Evolutionary conservation across 2,113 vertebrate species (phyloP), one percentile per base, ranked within the genome.

Genomic region (Chamaetylas fuelleborni): DNA sequence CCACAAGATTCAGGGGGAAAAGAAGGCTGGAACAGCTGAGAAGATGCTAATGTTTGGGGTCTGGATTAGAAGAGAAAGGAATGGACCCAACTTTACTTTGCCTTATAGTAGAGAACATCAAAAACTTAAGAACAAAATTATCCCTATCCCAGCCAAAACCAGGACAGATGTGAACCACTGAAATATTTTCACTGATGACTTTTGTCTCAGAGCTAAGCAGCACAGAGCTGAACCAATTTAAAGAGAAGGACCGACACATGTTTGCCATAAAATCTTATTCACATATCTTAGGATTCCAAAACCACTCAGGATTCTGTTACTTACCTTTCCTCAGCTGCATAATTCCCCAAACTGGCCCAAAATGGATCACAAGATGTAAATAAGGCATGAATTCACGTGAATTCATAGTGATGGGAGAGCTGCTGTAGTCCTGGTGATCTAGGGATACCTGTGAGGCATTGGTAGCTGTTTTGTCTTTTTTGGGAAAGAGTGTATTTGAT

Each of bases 141-240:
- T 33, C 47, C 38, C 9, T 61, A 29, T 53, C 19, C 56, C 57
- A 70, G 13, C 24, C 56, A 62, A 62, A 70, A n/a, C 9, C 24
- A 54, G 19, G 16, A n/a, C 16, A 54, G 19, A n/a, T 0, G 1
- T 15, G 29, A 76, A 58, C 8, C 20, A 38, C 1, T 3, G 0
- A 51, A 50, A 72, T 77, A 20, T 6, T 74, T 29, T 53, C 45
- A 43, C 19, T 34, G 24, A 31, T 26, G 17, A 31, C 31, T 28
- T 70, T 81, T 88, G 45, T 24, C 50, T 88, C 45, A 47, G 31
- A 84, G 19, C 42, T 66, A 47, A 60, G n/a, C 36, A 56, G 20
- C 29, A 34, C 26, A 42, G 29, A 69, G 24, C 28, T 23, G 2
- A 65, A 69, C 5, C 12, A 60, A 50, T 60, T 31, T 29, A 61